Evolutionary conservation across 2,888 invertebrate species (phyloP), one percentile per base, ranked within the genome.

Genomic region (Xanthorhoe spadicearia): DNA sequence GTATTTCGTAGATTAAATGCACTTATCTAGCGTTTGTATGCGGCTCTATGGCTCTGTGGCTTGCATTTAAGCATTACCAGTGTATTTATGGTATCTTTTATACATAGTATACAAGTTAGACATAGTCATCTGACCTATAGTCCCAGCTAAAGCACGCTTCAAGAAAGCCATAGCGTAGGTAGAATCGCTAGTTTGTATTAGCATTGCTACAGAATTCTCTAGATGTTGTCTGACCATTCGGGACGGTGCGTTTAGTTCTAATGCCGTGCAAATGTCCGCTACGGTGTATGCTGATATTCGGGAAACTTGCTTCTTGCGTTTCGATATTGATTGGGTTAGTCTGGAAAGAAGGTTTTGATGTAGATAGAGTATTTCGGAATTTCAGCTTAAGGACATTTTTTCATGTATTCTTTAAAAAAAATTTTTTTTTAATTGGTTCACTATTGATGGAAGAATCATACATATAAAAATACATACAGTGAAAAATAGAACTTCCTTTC

Each of bases 81-180:
- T 88, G 80, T 93, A 93, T 69, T 93, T 93, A 83, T 93, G 90
- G 64, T 93, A 93, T 58, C 90, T 83, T 60, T 92, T 93, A 74
- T 93, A 93, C 83, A 86, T 85, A 13, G 85, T 83, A 64, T 92
- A 90, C 75, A 93, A 76, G 53, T 91, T 89, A 0, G 85, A 85
- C 80, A 93, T 81, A 0, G 93, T 90, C 74, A 84, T 86, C 55
- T 93, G 90, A 0, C 93, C 92, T 0, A 88, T 74, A 0, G 82
- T 70, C 0, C 89, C 89, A 0, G 90, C 91, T 1, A 93, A 61
- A 0, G 88, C 87, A 2, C 93, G 72, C 53, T 87, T 84, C 1
- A 93, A 66, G 77, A 93, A 93, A 0, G 92, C 85, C 81, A 90
- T 84, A 1, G 92, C 84, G 67, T 92, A 87, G 0, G 77, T 79